Base-by-base conservation (phyloP, 2,797 vertebrate species). In the Anableps anableps region DNA sequence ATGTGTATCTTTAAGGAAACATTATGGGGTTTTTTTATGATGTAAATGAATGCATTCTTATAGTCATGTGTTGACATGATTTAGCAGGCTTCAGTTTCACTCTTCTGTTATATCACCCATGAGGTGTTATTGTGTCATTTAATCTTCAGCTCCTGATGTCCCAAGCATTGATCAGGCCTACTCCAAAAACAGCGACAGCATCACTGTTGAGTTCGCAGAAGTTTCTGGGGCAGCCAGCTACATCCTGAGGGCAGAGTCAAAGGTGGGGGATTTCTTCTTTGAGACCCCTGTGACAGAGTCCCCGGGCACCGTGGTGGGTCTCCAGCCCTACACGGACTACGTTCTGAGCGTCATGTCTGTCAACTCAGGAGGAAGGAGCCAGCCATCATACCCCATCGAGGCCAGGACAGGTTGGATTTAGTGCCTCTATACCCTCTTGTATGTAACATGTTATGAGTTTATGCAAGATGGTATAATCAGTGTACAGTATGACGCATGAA, bases 121-220 rank as follows among this genome's bases (percentile, higher is more conserved):
- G n/a, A n/a, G n/a, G n/a, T n/a, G n/a, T n/a, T n/a, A n/a, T n/a
- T n/a, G n/a, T n/a, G 26, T 70, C n/a, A 3, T 80, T 47, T 85
- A 50, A 62, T 48, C 74, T 73, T 16, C 81, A 99, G 98, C 96
- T 85, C 97, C 97, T 8, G 96, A 97, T 9, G 88, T 95, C 50
- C 97, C 98, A 43, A 84, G 85, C 76, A 97, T 98, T 76, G 85
- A 95, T 11, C 91, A 96, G 87, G 96, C 95, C 72, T 97, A 97
- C 92, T 99, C 98, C 79, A 99, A 98, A 91, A 83, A 95, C 68
- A 98, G 97, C 85, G 92, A 93, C 91, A 98, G 97, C 85, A 97
- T 99, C 93, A 98, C 96, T 2, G 97, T 98, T 88, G 96, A 97
- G 89, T 99, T 98, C 94, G 90, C 84, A 13, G 83, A 92, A 0